These are phyloP conservation scores for Salarias fasciatus DNA, from an alignment of 2,797 vertebrate genomes.

Conservation along the genomic window DNA sequence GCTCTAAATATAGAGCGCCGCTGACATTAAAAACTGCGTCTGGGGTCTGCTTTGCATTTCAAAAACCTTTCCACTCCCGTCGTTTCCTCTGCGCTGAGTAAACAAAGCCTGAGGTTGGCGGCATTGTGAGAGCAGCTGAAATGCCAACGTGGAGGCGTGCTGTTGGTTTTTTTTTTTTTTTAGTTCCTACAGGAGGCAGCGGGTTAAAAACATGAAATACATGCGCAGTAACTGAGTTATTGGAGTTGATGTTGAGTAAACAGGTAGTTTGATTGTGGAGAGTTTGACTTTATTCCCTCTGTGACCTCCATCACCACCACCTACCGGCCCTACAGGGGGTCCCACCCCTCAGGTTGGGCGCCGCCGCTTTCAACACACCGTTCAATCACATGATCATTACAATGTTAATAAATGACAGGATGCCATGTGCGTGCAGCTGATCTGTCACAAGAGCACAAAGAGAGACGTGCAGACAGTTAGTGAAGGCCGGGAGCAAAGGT, in stretches of 20 bases:
- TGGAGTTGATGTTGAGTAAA: too few species aligned
- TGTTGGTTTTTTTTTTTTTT: constrained; percentile 10
- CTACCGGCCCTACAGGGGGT: too few species aligned
- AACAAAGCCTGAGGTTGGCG: constrained; percentile 60
- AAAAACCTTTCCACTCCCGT: constrained; percentile 53
- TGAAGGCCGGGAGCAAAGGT: constrained; percentile 47
- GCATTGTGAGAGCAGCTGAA: constrained; percentile 41
- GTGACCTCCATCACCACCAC: too few species aligned
- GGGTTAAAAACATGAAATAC: constrained; percentile 11
- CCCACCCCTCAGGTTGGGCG: too few species aligned
- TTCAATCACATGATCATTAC: too few species aligned
- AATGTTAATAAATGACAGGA: too few species aligned
- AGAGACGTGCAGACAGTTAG: constrained; percentile 37
- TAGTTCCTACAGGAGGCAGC: constrained; percentile 14
- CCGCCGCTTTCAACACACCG: too few species aligned
- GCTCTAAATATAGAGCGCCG: constrained; percentile 52
- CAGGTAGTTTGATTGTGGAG: too few species aligned
- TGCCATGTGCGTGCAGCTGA: neutral
- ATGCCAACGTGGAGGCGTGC: constrained; percentile 43
- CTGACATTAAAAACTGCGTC: constrained; percentile 52
- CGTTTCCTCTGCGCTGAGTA: constrained; percentile 63
- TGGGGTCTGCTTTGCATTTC: constrained; percentile 63
- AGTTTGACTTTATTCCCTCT: too few species aligned
- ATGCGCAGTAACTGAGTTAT: too few species aligned
- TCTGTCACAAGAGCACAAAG: constrained; percentile 12